These are phyloP conservation scores for Athrips mouffetella DNA, from an alignment of 2,888 invertebrate species.

Conservation along the genomic window DNA sequence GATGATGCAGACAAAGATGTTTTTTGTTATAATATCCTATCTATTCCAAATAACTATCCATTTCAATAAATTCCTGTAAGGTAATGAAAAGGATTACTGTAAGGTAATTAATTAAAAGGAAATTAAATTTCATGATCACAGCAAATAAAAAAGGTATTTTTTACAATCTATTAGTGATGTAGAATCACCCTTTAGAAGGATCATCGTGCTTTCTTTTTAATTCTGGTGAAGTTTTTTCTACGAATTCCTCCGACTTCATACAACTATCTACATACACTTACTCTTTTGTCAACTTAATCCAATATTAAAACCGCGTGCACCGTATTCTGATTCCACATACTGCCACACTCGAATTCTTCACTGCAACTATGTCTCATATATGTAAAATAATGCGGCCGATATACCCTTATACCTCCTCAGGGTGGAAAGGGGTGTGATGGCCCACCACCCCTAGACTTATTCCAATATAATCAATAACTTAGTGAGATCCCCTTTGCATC, in stretches of 20 bases:
- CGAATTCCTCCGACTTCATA: no score
- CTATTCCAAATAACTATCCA: no score
- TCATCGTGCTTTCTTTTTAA: no score
- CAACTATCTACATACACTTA: background rate
- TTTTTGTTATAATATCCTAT: no score
- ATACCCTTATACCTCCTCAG: constrained; percentile 61
- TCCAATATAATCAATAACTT: constrained; percentile 80
- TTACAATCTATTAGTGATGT: no score
- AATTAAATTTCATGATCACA: no score
- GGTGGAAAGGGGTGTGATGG: constrained; percentile 47
- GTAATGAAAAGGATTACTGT: no score
- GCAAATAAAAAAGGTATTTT: no score
- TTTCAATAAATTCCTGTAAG: no score
- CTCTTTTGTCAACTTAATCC: background rate
- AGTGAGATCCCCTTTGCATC: constrained; percentile 78
- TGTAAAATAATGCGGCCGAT: constrained; percentile 78
- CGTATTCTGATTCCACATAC: constrained; percentile 1
- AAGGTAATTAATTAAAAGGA: no score
- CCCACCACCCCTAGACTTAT: constrained; percentile 68
- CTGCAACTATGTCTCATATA: constrained; percentile 75
- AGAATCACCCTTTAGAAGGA: no score
- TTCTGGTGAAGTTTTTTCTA: background rate
- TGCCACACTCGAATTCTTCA: constrained; percentile 43
- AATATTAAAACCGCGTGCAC: constrained; percentile 8
- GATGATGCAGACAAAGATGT: no score